Base-by-base conservation (phyloP, 2,888 invertebrate species). In the Oligia latruncula region DNA sequence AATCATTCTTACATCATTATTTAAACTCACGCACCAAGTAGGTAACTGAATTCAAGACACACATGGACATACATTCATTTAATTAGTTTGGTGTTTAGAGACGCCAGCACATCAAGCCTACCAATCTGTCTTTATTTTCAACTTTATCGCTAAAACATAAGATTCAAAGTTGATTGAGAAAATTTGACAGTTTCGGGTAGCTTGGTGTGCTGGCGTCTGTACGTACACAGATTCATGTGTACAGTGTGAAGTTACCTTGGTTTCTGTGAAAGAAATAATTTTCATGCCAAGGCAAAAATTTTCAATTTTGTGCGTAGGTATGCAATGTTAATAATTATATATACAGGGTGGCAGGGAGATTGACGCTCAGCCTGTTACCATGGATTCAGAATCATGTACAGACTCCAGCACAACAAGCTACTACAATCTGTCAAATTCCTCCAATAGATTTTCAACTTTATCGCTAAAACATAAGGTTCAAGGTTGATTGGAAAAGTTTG, bases 221-320 rank as follows among this genome's bases (percentile, higher is more conserved):
- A 29, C 46, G 20, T 68, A 13, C 20, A 43, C 35, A 64, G 17
- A 52, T 68, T 35, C 49, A 15, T 23, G 17, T 29, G 46, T 35
- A 20, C 29, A 29, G 29, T 29, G 29, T 29, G 29, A 71, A 60
- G 35, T 23, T 75, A 70, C 40, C 9, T 65, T 29, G 9, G 8
- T 64, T 52, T 29, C 4, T 17, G 58, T 70, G 23, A 49, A 40
- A n/a, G 4, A 52, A 62, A 46, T 35, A 40, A 70, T 65, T 68
- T 15, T 46, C 82, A 82, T 85, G 82, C 85, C 60, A 82, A 66
- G 82, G 60, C 29, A 72, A 64, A 35, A 40, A 20, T 60, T 23
- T 66, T 29, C 6, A 15, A 52, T 29, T 40, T 67, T 67, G 60
- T 67, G 77, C 79, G 55, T 62, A 67, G 23, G n/a, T n/a, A 46